These are phyloP conservation scores for Galeruca laticollis DNA, from an alignment of 2,888 invertebrate species.

Conservation along the genomic window DNA sequence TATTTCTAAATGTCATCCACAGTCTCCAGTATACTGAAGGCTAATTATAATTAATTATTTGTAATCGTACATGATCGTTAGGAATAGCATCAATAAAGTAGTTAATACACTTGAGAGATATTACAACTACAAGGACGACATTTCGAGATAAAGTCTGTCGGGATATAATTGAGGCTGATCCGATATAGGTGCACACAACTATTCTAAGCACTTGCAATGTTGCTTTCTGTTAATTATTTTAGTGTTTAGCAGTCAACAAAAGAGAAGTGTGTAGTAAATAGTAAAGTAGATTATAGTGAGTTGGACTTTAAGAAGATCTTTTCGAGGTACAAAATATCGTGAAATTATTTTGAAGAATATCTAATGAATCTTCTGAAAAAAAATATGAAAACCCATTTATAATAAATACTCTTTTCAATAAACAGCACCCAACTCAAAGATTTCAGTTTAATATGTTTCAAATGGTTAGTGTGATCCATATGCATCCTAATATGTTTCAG, in stretches of 20 bases:
- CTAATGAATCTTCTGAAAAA: no score
- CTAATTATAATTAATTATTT: conserved; percentile 39
- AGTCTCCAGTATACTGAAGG: conserved; percentile 26
- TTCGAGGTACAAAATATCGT: background rate
- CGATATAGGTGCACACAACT: conserved; percentile 2
- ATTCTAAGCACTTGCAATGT: conserved; percentile 4
- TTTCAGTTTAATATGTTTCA: no score
- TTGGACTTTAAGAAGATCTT: no score
- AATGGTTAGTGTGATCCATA: no score
- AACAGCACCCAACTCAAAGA: no score
- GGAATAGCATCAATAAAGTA: conserved; percentile 22
- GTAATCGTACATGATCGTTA: conserved; percentile 31
- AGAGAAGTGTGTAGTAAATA: background rate
- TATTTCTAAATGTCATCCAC: conserved; percentile 24
- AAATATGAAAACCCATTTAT: no score
- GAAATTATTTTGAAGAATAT: background rate
- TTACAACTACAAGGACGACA: conserved; percentile 21
- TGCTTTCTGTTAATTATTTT: conserved; percentile 8
- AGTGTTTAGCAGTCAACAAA: conserved; percentile 4
- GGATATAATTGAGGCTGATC: conserved; percentile 22
- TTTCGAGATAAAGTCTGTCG: conserved; percentile 27
- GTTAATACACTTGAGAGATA: conserved; percentile 36
- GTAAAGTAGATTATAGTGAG: no score
- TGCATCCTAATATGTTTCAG: no score
- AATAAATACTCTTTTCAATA: no score